A percentile compares a stretch with the other conserved stretches of the same genome.
Evolutionary conservation across 1,140 invertebrate species (phyloP).

Genomic region (Neuroterus valhalla): DNA sequence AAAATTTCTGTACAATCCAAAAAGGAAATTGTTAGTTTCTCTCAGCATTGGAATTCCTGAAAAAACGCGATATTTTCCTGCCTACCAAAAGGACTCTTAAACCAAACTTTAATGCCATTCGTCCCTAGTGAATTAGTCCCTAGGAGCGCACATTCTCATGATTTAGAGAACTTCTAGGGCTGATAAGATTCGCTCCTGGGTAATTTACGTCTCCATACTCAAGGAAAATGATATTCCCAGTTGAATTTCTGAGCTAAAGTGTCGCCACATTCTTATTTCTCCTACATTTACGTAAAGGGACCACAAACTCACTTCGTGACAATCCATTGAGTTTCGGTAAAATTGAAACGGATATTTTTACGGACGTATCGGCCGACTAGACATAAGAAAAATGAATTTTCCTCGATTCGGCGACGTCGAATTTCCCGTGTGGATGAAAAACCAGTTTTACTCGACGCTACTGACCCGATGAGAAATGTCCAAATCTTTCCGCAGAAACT

Average conservation of each 20-base stretch:
- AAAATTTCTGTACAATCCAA: no score
- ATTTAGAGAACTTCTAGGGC: slow-evolving; percentile 64
- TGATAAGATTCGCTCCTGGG: slow-evolving; percentile 65
- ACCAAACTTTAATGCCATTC: background rate
- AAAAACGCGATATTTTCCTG: background rate
- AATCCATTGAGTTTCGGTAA: slow-evolving; percentile 8
- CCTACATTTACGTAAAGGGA: background rate
- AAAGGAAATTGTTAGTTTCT: no score
- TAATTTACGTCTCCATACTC: slow-evolving; percentile 47
- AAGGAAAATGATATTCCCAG: background rate
- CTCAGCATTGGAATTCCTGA: background rate
- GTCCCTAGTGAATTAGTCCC: slow-evolving; percentile 58
- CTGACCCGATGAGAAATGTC: slow-evolving; percentile 16
- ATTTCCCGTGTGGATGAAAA: slow-evolving; percentile 32
- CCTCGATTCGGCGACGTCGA: slow-evolving; percentile 3
- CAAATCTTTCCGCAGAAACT: slow-evolving; percentile 19
- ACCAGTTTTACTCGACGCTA: slow-evolving; percentile 17
- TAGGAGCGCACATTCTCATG: slow-evolving; percentile 50
- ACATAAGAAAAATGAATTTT: slow-evolving; percentile 29
- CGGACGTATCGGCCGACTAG: background rate
- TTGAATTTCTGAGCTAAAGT: slow-evolving; percentile 1
- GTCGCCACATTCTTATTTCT: no score
- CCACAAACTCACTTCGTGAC: background rate
- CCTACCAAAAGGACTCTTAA: background rate
- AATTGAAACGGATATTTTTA: slow-evolving; percentile 31